phyloP scores from a whole-genome alignment of 2,113 vertebrate species.

The Rhadina sibilatrix region DNA sequence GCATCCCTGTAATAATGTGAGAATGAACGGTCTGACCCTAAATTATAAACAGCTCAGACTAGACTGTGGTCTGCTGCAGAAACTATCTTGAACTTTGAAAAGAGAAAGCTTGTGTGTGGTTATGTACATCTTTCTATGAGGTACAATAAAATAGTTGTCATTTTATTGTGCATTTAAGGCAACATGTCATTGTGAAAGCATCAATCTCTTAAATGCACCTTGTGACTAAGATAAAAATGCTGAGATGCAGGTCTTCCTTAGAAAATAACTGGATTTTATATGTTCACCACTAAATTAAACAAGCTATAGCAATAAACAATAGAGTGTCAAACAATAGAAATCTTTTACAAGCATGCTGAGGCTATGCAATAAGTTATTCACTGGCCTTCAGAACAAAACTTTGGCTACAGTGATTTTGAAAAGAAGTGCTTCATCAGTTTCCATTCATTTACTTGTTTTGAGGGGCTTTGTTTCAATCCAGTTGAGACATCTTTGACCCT shows the following conservation, averaged over 20 bases:
- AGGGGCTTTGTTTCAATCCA: not conserved
- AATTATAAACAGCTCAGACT: conserved; percentile 36
- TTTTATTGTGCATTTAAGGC: not conserved
- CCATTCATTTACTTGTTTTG: not conserved
- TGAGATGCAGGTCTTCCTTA: not conserved
- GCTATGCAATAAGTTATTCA: not conserved
- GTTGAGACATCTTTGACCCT: not conserved
- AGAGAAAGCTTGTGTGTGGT: not conserved
- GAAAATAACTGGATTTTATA: not conserved
- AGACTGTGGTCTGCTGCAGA: not conserved
- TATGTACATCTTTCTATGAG: not conserved
- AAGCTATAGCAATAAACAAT: not conserved
- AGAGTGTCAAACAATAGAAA: not conserved
- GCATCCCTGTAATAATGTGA: conserved; percentile 45
- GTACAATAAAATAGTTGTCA: not conserved
- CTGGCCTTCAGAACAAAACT: not conserved
- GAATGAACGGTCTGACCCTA: conserved; percentile 1
- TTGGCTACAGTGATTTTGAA: not conserved
- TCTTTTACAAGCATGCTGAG: not conserved
- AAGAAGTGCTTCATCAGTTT: not conserved
- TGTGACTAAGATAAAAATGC: not conserved
- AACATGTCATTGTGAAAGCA: not conserved
- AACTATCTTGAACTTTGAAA: not conserved
- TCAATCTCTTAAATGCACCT: not conserved
- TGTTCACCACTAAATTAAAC: not conserved